These are phyloP conservation scores for Myotis findleyi DNA, from an alignment of 2,797 vertebrate genomes.

Conservation along the genomic window DNA sequence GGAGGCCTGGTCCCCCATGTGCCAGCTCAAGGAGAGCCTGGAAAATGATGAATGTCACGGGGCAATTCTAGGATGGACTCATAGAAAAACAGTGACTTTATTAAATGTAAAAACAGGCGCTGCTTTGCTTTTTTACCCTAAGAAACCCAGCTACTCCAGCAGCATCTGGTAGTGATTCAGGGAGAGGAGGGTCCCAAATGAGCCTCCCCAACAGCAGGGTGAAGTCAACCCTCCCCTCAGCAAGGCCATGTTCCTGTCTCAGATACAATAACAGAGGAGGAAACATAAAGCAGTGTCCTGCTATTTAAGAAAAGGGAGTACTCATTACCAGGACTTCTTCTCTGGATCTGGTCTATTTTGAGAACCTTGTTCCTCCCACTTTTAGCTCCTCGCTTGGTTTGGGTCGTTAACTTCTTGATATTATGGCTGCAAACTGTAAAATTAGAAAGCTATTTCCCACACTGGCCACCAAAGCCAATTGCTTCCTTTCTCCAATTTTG, in stretches of 20 bases:
- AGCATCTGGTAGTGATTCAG: not conserved
- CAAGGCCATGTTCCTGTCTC: rapidly evolving
- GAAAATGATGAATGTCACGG: not conserved
- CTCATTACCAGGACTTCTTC: no score
- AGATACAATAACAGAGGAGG: not conserved
- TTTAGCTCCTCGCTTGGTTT: slow-evolving; percentile 25
- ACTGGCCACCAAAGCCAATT: not conserved
- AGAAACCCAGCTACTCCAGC: not conserved
- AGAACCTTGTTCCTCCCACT: not conserved
- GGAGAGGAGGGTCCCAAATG: not conserved
- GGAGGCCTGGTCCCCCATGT: not conserved
- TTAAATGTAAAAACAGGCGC: not conserved
- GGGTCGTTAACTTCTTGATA: not conserved
- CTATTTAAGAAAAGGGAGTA: not conserved
- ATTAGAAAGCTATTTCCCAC: slow-evolving; percentile 50
- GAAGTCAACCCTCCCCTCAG: not conserved
- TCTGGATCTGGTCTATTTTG: not conserved
- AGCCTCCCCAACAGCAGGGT: not conserved
- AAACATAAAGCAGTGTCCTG: not conserved
- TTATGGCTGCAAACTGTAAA: not conserved
- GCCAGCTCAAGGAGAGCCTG: not conserved
- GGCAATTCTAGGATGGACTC: not conserved
- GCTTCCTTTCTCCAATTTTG: not conserved
- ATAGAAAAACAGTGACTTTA: not conserved
- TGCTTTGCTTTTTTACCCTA: not conserved